phyloP scores from a whole-genome alignment of 2,888 invertebrate genomes.

The Nomada goodeniana region DNA sequence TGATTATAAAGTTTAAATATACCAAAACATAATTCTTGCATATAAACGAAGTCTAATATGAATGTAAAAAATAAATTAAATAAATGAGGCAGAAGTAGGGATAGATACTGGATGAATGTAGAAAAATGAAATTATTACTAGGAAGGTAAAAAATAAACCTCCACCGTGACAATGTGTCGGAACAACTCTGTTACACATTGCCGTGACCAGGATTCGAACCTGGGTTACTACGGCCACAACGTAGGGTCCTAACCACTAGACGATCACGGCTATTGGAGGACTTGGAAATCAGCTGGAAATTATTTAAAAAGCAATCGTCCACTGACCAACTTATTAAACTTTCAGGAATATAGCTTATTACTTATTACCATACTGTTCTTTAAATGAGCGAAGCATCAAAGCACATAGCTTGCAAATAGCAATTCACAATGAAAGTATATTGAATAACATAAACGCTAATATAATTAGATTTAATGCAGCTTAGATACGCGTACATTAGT shows the following conservation, averaged over 20 bases:
- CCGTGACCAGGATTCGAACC: conserved; percentile 85
- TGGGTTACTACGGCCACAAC: conserved; percentile 85
- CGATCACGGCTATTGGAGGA: conserved; percentile 79
- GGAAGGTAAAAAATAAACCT: conserved; percentile 57
- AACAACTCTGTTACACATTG: conserved; percentile 75
- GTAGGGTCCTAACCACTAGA: conserved; percentile 84
- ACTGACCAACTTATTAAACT: conserved; percentile 48
- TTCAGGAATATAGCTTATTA: conserved; percentile 17
- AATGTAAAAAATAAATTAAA: not conserved
- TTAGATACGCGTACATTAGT: too few relatives aligned
- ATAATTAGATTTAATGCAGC: too few relatives aligned
- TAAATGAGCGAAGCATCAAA: not conserved
- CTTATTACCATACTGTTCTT: not conserved
- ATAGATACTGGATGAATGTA: not conserved
- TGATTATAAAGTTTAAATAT: not conserved
- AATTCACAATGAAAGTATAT: too few relatives aligned
- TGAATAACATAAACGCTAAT: too few relatives aligned
- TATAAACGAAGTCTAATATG: too few relatives aligned
- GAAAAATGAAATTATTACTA: conserved; percentile 1
- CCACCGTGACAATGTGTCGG: conserved; percentile 73
- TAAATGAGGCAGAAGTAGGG: not conserved
- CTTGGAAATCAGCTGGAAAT: conserved; percentile 21
- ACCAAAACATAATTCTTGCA: too few relatives aligned
- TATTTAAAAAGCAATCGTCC: not conserved
- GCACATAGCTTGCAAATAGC: too few relatives aligned